phyloP scores from a whole-genome alignment of 2,888 invertebrate species.

The Epinotia demarniana region DNA sequence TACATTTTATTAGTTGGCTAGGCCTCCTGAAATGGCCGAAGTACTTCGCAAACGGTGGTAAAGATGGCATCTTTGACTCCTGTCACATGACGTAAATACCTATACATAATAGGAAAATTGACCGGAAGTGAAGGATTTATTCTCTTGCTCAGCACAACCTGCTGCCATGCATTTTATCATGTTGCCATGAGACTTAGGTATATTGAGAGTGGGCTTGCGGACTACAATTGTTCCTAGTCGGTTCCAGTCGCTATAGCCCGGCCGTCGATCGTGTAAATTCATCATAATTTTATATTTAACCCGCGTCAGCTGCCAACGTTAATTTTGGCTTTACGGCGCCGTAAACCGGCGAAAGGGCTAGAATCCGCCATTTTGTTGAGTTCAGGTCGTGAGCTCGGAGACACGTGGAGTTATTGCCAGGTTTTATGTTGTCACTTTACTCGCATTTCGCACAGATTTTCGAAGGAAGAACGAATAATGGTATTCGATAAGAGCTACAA shows the following conservation, averaged over 20 bases:
- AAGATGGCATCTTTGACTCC: too few relatives aligned
- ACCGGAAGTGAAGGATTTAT: too few relatives aligned
- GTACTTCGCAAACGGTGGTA: too few relatives aligned
- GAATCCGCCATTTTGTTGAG: slow-evolving; percentile 33
- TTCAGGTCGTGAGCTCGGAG: background rate
- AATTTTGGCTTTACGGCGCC: slow-evolving; percentile 36
- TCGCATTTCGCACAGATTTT: background rate
- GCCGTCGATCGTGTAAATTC: slow-evolving; percentile 19
- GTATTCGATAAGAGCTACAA: too few relatives aligned
- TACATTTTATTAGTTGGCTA: too few relatives aligned
- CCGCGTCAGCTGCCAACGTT: slow-evolving; percentile 39
- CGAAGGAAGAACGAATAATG: too few relatives aligned
- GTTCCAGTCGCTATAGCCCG: background rate
- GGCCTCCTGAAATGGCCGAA: too few relatives aligned
- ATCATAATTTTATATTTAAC: slow-evolving; percentile 38
- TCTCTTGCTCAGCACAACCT: too few relatives aligned
- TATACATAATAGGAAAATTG: too few relatives aligned
- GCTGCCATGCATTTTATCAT: too few relatives aligned
- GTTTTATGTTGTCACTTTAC: background rate
- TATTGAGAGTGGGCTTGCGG: background rate
- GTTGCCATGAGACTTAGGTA: too few relatives aligned
- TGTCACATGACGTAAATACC: too few relatives aligned
- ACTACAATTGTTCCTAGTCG: background rate
- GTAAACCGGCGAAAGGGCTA: slow-evolving; percentile 18
- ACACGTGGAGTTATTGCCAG: background rate